Evolutionary conservation across 2,888 invertebrate species (phyloP), one percentile per base, ranked within the genome.

Genomic region (Copidosoma aretas): DNA sequence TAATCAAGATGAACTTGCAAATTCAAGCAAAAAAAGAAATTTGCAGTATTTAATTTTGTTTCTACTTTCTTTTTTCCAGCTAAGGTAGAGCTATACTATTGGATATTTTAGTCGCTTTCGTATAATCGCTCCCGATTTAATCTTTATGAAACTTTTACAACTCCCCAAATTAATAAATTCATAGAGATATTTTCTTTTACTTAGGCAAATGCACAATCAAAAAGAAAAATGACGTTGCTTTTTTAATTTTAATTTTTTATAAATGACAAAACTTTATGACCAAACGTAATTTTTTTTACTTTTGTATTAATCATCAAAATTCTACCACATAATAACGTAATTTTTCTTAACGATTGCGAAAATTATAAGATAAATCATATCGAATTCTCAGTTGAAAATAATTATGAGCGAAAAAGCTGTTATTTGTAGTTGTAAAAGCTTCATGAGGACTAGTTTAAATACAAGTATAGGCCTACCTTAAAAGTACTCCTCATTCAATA

Each of bases 401-500:
- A 46, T 8, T 15, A 46, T 17, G 43, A 15, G 17, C 43, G 15
- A 46, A 46, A 46, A 15, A 65, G 22, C 39, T 25, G 12, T 39
- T 8, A 15, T 46, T 46, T 46, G 58, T 52, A 67, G 58, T 67
- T 53, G 43, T 67, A 49, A 58, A 64, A 64, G 32, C 17, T 68
- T 64, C 22, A 46, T 62, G 41, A 59, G 41, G 54, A 60, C 59
- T 51, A 43, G 32, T 43, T 51, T 59, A 15, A 43, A 32, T 5
- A 67, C 54, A 17, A 32, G 67, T 68, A 58, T 71, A 61, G 66
- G 60, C 68, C 68, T 71, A 71, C 68, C 66, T 68, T 71, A 56
- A 58, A 53, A 68, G 60, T 51, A 52, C 32, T 66, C 66, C n/a
- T 60, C 60, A 66, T 32, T 60, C 21, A 58, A 56, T 41, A 56